Conservation (phyloP, 2,888 invertebrate species). For the Drosophila cyrtoloma region DNA sequence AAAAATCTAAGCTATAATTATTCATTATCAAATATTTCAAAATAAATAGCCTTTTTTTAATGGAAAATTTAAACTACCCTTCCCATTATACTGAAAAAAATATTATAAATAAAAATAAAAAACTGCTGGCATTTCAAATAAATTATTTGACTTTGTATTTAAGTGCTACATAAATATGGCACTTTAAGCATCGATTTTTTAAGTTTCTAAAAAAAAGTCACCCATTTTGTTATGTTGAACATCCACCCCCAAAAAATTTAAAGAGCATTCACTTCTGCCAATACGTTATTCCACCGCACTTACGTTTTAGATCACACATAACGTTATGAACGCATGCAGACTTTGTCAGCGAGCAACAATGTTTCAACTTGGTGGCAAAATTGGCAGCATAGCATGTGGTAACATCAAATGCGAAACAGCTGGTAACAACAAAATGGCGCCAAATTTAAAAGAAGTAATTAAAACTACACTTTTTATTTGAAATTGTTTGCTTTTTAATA, state of each 20-base stretch:
- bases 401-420: background rate
- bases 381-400: background rate
- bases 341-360: conserved; percentile 14
- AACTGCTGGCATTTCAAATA: background rate
- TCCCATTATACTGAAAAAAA: background rate
- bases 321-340: conserved; percentile 16
- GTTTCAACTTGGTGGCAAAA: conserved; percentile 26
- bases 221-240: background rate
- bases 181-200: conserved; percentile 39
- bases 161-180: conserved; percentile 1
- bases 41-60: background rate
- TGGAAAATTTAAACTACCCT: background rate
- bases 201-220: conserved; percentile 8
- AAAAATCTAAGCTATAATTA: background rate
- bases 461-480: background rate
- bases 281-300: conserved; percentile 8
- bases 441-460: conserved; percentile 1
- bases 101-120: background rate
- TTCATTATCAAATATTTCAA: background rate
- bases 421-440: background rate
- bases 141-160: background rate
- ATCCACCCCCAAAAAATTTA: conserved; percentile 33
- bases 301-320: conserved; percentile 40
- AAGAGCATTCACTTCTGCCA: background rate
- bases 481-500: conserved; percentile 51